A percentile compares a stretch with the other conserved stretches of the same genome.
phyloP scores from a whole-genome alignment of 2,888 invertebrate species.

The Adelphocoris suturalis region DNA sequence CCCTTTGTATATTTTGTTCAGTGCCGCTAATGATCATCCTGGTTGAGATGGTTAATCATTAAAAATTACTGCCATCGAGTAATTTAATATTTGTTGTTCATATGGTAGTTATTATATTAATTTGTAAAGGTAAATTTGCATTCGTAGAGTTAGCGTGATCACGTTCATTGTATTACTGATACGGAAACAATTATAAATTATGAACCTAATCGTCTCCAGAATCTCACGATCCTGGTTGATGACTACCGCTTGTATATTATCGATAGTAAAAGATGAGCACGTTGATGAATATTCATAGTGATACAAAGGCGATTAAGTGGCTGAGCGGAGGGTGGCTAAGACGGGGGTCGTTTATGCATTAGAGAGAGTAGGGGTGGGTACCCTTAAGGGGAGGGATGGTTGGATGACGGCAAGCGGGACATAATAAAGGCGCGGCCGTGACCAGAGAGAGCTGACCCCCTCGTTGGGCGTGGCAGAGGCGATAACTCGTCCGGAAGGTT shows the following conservation, averaged over 20 bases:
- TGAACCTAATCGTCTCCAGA: background rate
- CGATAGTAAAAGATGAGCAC: background rate
- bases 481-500: slow-evolving; percentile 24
- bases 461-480: slow-evolving; percentile 18
- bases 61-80: no score
- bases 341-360: slow-evolving; percentile 14
- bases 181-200: background rate
- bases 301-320: slow-evolving; percentile 14
- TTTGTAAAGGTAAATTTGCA: no score
- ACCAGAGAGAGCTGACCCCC: background rate
- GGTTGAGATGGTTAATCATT: no score
- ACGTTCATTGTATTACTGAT: no score
- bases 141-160: no score
- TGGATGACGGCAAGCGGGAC: background rate
- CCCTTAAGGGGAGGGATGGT: background rate
- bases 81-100: no score
- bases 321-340: background rate
- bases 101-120: no score
- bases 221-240: background rate
- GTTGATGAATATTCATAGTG: background rate
- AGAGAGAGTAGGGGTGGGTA: background rate
- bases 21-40: no score
- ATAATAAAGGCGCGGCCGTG: slow-evolving; percentile 23
- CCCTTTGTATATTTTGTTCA: no score
- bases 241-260: background rate